These are phyloP conservation scores for Rhizoglyphus robini DNA, from an alignment of 1,140 invertebrate species.

Conservation along the genomic window DNA sequence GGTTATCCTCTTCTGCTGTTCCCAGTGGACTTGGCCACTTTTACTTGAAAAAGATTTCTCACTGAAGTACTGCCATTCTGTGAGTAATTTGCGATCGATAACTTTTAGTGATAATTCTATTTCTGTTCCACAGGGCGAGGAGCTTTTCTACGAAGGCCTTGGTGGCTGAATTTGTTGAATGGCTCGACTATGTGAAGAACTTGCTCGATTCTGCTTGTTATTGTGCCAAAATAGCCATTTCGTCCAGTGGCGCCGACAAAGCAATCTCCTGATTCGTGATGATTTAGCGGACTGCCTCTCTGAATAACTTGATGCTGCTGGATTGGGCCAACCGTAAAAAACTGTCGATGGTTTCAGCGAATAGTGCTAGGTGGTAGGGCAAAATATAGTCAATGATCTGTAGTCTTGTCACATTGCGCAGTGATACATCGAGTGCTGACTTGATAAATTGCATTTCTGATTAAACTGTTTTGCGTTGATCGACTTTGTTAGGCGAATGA, in stretches of 20 bases:
- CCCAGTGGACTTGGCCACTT: constrained; percentile 9
- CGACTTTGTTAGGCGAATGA: no score
- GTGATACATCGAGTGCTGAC: no score
- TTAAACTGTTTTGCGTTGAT: no score
- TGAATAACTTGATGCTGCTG: neutral
- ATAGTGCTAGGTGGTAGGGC: neutral
- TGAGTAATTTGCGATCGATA: no score
- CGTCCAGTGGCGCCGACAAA: neutral
- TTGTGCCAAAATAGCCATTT: constrained; percentile 17
- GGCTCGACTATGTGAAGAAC: constrained; percentile 14
- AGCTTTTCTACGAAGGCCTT: neutral
- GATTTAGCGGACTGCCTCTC: neutral
- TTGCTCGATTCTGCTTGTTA: constrained; percentile 19
- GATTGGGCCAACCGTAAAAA: neutral
- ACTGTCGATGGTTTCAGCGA: neutral
- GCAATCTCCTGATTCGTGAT: neutral
- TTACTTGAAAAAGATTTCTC: constrained; percentile 15
- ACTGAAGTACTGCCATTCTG: constrained; percentile 11
- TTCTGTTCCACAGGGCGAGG: neutral
- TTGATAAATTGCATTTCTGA: no score
- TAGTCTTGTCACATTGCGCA: no score
- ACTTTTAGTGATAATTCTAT: neutral
- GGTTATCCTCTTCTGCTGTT: constrained; percentile 10
- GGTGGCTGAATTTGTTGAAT: constrained; percentile 18
- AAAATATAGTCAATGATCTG: neutral